Evolutionary conservation across 37 sponge, comb jelly and placozoan species (phyloP), one percentile per base, ranked within the genome.

Genomic region (Mnemiopsis leidyi): DNA sequence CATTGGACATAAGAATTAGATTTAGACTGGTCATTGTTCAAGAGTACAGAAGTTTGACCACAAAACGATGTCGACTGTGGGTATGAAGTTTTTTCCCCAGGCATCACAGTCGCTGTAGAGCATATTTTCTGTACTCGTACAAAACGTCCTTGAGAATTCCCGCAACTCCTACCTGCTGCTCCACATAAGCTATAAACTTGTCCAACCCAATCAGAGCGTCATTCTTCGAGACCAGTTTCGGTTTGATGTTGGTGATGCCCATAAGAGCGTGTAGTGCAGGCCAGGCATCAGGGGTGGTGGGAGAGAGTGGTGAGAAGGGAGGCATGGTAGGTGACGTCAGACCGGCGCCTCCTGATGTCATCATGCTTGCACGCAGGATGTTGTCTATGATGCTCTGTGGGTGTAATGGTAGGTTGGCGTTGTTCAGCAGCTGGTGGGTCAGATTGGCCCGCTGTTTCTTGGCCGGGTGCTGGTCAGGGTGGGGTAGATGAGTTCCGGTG

Each of bases 301-400:
- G 79, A 1, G 79, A 77, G 79, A 77, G 79, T 31, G 79, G 79
- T 26, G 79, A 77, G 79, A 77, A 77, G 73, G 73, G 73, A 39
- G 90, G 40, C 29, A 85, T 1, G 90, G 32, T 40, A 1, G 61
- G 61, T n/a, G 90, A 38, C 40, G 90, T 23, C 38, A 40, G 21
- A 39, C 38, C 0, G 16, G 38, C 82, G 23, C 38, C 24, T 2
- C 23, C 38, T 85, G 90, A 85, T 37, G 90, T 38, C 90, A 85
- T 40, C 61, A 85, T 38, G 90, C 61, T 38, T 20, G 79, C 79
- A 16, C 79, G 79, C 32, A 77, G 79, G 34, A 77, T 77, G 79
- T 34, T 77, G 79, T 77, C 79, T 28, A 77, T 77, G 79, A 77
- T 77, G 79, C 36, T 77, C 79, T 77, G 79, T 0, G 79, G 36